Base-by-base conservation (phyloP, 2,888 invertebrate genomes). In the Seira ritae region DNA sequence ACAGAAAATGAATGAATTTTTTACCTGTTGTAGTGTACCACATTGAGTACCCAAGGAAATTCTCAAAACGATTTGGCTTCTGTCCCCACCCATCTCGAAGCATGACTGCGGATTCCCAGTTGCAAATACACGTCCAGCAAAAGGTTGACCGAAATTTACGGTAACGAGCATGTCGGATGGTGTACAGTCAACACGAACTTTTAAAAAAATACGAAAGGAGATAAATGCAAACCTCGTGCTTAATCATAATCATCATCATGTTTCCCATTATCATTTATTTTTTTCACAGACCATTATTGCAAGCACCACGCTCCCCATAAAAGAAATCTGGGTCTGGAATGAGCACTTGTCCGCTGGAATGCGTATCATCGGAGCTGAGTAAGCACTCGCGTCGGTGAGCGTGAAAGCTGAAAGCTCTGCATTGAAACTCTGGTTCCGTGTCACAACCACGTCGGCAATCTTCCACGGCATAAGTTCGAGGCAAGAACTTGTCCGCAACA, bases 111-210 rank as follows among this genome's bases (percentile, higher is more conserved):
- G 94, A 89, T 94, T 94, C 15, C 95, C 96, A 87, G 94, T 94
- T 80, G 95, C 95, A 90, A 96, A 97, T 87, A 97, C 92, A 75
- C 95, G 93, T 0, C 97, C 97, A 60, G 90, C 89, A 89, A 93
- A 93, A 0, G 92, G 91, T n/a, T 91, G 91, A 69, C 90, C 90
- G 20, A 92, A 92, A 60, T 90, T 90, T 62, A 93, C 90, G 31
- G 91, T 93, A 77, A 97, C 93, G 31, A 93, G 91, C 92, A 96
- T 93, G 84, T 93, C 93, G 1, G 93, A 91, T 42, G 93, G 93
- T n/a, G 93, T 93, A 90, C 97, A 97, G 68, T 94, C 93, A 0
- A 97, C 96, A 84, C 93, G 93, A 86, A 97, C 97, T 97, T n/a
- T n/a, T n/a, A 69, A 85, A 22, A 31, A 42, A 70, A 84, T n/a